These are phyloP conservation scores for Zophobas morio DNA, from an alignment of 1,140 invertebrate genomes.

Conservation along the genomic window DNA sequence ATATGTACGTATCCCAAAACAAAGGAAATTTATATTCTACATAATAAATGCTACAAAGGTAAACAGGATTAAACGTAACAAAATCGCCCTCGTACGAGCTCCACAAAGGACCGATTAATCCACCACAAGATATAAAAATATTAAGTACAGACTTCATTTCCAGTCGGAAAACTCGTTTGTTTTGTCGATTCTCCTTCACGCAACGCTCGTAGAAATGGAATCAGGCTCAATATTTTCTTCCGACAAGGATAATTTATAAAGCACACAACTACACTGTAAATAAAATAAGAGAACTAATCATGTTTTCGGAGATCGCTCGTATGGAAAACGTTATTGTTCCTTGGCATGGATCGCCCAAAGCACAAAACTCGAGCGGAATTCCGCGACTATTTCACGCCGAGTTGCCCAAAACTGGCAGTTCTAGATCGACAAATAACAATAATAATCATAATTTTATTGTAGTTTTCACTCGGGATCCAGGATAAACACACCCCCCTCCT, in stretches of 20 bases:
- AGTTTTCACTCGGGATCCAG: too few relatives aligned
- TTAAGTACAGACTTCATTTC: background rate
- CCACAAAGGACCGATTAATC: slow-evolving; percentile 13
- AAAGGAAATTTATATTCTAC: background rate
- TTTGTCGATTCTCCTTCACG: background rate
- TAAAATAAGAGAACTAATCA: slow-evolving; percentile 6
- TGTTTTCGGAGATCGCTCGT: background rate
- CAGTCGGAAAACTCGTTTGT: background rate
- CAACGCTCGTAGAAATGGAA: slow-evolving; percentile 1
- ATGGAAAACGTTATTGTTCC: slow-evolving; percentile 10
- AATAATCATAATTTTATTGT: too few relatives aligned
- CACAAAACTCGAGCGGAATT: slow-evolving; percentile 22
- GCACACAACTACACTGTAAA: background rate
- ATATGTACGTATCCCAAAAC: background rate
- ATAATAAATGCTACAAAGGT: background rate
- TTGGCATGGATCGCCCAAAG: slow-evolving; percentile 1
- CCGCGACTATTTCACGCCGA: background rate
- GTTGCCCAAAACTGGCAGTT: too few relatives aligned
- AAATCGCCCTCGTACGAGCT: background rate
- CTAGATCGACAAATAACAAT: too few relatives aligned
- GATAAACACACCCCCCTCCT: too few relatives aligned
- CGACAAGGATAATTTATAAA: background rate
- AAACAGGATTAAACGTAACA: background rate
- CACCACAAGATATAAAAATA: slow-evolving; percentile 1
- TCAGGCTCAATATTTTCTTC: background rate